A percentile compares a stretch with the other conserved stretches of the same genome.
phyloP scores from a whole-genome alignment of 2,888 invertebrate species.

The Liopterus haemorrhoidalis region DNA sequence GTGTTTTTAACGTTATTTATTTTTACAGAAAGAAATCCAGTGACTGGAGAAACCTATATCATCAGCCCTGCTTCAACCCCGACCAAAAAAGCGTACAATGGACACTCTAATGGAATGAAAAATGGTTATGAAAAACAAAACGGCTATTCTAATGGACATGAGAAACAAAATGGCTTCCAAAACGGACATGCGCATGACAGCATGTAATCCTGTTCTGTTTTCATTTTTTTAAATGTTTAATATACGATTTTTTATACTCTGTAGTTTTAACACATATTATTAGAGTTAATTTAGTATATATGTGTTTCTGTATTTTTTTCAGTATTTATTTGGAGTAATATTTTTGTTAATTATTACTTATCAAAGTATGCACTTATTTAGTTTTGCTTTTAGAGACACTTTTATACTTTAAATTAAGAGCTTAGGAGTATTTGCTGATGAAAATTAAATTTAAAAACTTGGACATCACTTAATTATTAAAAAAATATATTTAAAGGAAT shows the following conservation, averaged over 20 bases:
- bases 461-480: not conserved
- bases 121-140: constrained; percentile 38
- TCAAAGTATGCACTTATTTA: constrained; percentile 17
- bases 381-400: no score
- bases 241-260: not conserved
- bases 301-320: constrained; percentile 15
- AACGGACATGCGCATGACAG: no score
- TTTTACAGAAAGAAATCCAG: constrained; percentile 42
- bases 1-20: constrained; percentile 11
- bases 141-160: constrained; percentile 34
- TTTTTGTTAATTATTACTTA: constrained; percentile 16
- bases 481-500: not conserved
- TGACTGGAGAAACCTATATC: constrained; percentile 44
- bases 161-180: constrained; percentile 21
- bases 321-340: constrained; percentile 15
- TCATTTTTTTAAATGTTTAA: constrained; percentile 1
- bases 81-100: constrained; percentile 33
- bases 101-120: constrained; percentile 27
- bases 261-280: constrained; percentile 19
- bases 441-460: constrained; percentile 2
- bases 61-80: constrained; percentile 41
- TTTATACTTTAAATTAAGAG: no score
- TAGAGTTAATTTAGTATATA: constrained; percentile 21
- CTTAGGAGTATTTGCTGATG: no score
- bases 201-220: no score